These are phyloP conservation scores for Andricus grossulariae DNA, from an alignment of 1,140 invertebrate genomes.

Conservation along the genomic window DNA sequence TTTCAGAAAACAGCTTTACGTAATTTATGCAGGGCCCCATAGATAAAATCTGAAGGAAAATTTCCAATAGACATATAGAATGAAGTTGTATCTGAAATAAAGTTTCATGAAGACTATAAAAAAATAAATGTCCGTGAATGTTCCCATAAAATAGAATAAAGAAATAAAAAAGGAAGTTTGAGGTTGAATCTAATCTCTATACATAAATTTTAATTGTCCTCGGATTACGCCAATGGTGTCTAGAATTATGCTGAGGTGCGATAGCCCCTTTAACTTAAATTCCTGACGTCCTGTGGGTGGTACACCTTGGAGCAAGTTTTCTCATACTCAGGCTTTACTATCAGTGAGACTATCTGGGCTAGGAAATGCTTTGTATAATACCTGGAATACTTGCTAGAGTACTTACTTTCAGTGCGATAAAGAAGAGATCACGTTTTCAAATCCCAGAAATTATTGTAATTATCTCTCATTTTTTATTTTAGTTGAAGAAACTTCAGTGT, in stretches of 20 bases:
- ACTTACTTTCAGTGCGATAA: neutral
- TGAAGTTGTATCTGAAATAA: too few relatives aligned
- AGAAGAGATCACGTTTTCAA: conserved; percentile 1
- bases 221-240: conserved; percentile 18
- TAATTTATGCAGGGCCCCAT: too few relatives aligned
- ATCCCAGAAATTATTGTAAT: neutral
- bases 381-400: conserved; percentile 3
- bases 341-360: neutral
- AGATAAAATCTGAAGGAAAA: too few relatives aligned
- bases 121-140: neutral
- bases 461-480: neutral
- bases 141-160: neutral
- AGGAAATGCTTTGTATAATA: conserved; percentile 28
- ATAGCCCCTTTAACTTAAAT: conserved; percentile 22
- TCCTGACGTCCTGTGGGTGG: conserved; percentile 26
- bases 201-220: neutral
- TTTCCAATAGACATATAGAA: too few relatives aligned
- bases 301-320: conserved; percentile 26
- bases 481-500: neutral
- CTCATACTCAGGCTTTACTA: conserved; percentile 9
- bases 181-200: neutral
- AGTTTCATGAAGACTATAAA: too few relatives aligned
- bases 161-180: neutral
- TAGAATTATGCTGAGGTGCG: conserved; percentile 21
- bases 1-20: too few relatives aligned